Evolutionary conservation across 2,888 invertebrate species (phyloP).

Genomic region (Tholera decimalis): DNA sequence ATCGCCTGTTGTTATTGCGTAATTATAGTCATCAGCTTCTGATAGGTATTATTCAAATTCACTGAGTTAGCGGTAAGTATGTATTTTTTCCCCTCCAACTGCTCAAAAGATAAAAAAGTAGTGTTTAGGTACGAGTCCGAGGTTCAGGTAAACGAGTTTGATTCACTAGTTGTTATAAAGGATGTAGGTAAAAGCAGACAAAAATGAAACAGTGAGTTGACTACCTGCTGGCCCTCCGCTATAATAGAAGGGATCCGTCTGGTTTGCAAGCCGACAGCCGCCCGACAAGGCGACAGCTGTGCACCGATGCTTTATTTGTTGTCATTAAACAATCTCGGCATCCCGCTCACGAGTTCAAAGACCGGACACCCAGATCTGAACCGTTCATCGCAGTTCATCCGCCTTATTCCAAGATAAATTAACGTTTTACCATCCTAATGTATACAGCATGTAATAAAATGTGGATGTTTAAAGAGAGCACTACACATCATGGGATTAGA

Average conservation of each 20-base stretch:
- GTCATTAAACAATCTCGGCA: slow-evolving; percentile 77
- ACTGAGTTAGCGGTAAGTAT: background rate
- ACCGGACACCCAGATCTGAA: slow-evolving; percentile 73
- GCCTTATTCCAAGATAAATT: slow-evolving; percentile 68
- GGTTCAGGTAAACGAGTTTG: slow-evolving; percentile 38
- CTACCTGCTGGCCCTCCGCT: slow-evolving; percentile 79
- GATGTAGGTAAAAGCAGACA: slow-evolving; percentile 40
- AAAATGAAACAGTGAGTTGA: slow-evolving; percentile 64
- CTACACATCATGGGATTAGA: slow-evolving; percentile 37
- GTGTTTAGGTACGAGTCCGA: background rate
- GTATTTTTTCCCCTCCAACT: slow-evolving; percentile 3
- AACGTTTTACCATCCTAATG: slow-evolving; percentile 35
- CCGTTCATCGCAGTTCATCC: slow-evolving; percentile 76
- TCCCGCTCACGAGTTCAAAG: slow-evolving; percentile 84
- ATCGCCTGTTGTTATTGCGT: slow-evolving; percentile 53
- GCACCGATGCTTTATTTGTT: slow-evolving; percentile 79
- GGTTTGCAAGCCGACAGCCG: slow-evolving; percentile 66
- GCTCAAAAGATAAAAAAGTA: slow-evolving; percentile 23
- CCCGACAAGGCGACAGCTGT: slow-evolving; percentile 86
- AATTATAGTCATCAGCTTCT: slow-evolving; percentile 46
- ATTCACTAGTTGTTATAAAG: slow-evolving; percentile 25
- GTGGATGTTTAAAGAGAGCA: slow-evolving; percentile 27
- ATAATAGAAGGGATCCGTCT: slow-evolving; percentile 69
- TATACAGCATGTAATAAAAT: slow-evolving; percentile 31
- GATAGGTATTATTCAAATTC: slow-evolving; percentile 32